Evolutionary conservation across 2,888 invertebrate species (phyloP), one percentile per base, ranked within the genome.

Genomic region (Unio delphinus): DNA sequence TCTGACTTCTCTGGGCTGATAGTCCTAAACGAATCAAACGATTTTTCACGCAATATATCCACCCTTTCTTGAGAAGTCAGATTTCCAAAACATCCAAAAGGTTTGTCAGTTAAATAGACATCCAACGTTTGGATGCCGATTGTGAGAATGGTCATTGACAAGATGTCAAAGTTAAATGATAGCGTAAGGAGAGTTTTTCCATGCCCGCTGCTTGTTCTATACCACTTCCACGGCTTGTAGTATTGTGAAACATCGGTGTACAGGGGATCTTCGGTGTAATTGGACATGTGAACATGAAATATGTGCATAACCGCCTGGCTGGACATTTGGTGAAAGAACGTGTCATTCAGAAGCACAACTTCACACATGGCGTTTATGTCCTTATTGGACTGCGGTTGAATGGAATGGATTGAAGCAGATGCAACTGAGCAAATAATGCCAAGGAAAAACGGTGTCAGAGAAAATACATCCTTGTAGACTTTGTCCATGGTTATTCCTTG

Each of bases 111-210:
- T 20, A 89, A 71, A n/a, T 76, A 75, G 15, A 88, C 76, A 4
- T 79, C 68, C 4, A 85, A 65, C n/a, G 75, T 61, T 66, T 86
- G 81, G 15, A 88, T 86, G 4, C 89, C 89, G 20, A 87, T 86
- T 15, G 83, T 82, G 34, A 89, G 75, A 59, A 88, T 83, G 54
- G 81, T 75, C 73, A 89, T 76, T 5, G 87, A 88, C 8, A 88
- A 73, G 4, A 87, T 82, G 55, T 87, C 87, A 70, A 86, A 88
- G 74, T 88, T 85, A 72, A 89, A 88, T 1, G 87, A 83, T 64
- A 89, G 73, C 68, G 87, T 84, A 28, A 89, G 79, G 58, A 89
- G 71, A 1, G 86, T 87, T 54, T 83, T 79, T 0, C 88, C 89
- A 67, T 89, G 88, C 20, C 79, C 78, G 17, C 81, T 84, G 30